Percentiles rank a stretch among this genome's conserved stretches.
Conservation (phyloP, 2,797 vertebrate species). For the Microtus obscurus region DNA sequence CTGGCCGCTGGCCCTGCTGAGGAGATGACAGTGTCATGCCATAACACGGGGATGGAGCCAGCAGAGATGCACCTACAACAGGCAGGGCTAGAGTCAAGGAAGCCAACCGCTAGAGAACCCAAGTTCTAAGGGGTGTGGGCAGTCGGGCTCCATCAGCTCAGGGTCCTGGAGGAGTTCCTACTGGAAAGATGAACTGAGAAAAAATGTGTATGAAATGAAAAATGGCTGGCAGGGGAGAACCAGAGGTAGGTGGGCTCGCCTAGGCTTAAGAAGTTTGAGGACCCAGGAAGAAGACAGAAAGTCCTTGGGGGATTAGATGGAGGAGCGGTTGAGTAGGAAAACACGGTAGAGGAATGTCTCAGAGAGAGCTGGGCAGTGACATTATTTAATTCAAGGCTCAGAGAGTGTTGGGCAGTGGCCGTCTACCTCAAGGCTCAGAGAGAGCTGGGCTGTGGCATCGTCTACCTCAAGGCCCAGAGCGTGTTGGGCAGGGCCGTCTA, state of each 20-base stretch:
- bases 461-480: not conserved
- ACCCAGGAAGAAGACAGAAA: not conserved
- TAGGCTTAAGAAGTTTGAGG: not conserved
- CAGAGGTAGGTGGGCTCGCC: not conserved
- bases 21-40: not conserved
- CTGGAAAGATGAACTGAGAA: not conserved
- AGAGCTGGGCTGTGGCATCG: not conserved
- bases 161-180: not conserved
- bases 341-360: not conserved
- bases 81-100: not conserved
- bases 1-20: not conserved
- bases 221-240: too few species aligned
- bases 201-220: not conserved
- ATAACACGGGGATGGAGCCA: not conserved
- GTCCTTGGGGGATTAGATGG: not conserved
- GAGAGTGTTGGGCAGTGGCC: not conserved
- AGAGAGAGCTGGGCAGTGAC: not conserved
- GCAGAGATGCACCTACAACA: not conserved
- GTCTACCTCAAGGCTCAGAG: not conserved
- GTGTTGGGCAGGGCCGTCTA: not conserved
- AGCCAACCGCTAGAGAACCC: not conserved
- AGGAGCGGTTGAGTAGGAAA: not conserved
- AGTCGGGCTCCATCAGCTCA: not conserved
- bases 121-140: not conserved
- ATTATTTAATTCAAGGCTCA: not conserved